phyloP scores from a whole-genome alignment of 2,888 invertebrate genomes.

The Dolichomitus sp. region DNA sequence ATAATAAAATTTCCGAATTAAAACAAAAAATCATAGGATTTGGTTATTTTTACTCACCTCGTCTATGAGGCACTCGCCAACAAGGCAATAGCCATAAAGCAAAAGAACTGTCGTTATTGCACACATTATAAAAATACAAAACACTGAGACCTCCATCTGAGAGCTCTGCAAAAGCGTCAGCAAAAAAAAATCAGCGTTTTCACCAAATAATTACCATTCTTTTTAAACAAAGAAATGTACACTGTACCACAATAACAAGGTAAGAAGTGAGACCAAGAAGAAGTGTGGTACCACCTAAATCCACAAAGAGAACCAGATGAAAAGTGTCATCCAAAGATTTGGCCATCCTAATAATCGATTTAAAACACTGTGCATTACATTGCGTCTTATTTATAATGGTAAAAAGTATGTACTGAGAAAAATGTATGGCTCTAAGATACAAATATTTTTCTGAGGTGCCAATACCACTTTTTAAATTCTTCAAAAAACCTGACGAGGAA shows the following conservation, averaged over 20 bases:
- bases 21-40: background rate
- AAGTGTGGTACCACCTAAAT: conserved; percentile 2
- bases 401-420: background rate
- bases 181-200: background rate
- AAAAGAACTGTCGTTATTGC: conserved; percentile 59
- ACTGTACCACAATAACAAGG: conserved; percentile 67
- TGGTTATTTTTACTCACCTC: conserved; percentile 64
- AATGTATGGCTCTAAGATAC: no score
- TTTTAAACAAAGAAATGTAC: background rate
- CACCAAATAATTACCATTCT: background rate
- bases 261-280: conserved; percentile 72
- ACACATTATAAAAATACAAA: conserved; percentile 61
- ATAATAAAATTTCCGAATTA: background rate
- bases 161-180: conserved; percentile 51
- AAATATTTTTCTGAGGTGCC: no score
- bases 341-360: conserved; percentile 69
- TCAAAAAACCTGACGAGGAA: no score
- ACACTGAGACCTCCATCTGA: conserved; percentile 50
- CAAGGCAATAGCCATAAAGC: conserved; percentile 69
- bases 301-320: no score
- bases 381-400: background rate
- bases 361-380: background rate
- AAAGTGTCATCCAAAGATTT: conserved; percentile 50
- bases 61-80: conserved; percentile 69
- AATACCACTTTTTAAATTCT: no score